Evolutionary conservation across 2,888 invertebrate species (phyloP).

Genomic region (Synanthedon andrenaeformis): DNA sequence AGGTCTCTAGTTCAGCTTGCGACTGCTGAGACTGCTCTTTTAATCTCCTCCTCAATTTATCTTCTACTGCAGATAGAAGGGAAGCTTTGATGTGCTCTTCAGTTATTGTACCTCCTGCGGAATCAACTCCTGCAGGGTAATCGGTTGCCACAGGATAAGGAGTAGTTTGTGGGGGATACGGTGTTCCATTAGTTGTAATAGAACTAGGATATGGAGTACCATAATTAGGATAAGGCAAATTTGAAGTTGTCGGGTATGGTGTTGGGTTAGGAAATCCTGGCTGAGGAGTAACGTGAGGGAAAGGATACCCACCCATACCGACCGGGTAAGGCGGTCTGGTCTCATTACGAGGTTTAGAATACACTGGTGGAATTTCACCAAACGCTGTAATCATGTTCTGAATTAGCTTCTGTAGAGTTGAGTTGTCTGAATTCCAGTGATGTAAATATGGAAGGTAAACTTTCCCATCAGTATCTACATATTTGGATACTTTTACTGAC

Average conservation of each 20-base stretch:
- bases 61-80: slow-evolving; percentile 93
- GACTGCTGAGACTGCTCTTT: slow-evolving; percentile 91
- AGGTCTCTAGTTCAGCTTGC: slow-evolving; percentile 91
- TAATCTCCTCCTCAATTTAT: slow-evolving; percentile 88
- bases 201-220: slow-evolving; percentile 49
- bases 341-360: slow-evolving; percentile 76
- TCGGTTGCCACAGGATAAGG: slow-evolving; percentile 39
- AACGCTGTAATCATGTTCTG: slow-evolving; percentile 93
- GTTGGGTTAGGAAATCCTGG: slow-evolving; percentile 46
- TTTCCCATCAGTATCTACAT: slow-evolving; percentile 95
- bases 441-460: slow-evolving; percentile 96
- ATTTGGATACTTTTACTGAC: slow-evolving; percentile 94
- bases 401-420: slow-evolving; percentile 89
- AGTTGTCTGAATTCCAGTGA: slow-evolving; percentile 87
- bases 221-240: slow-evolving; percentile 65
- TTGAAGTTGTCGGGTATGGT: slow-evolving; percentile 53
- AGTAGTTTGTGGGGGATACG: slow-evolving; percentile 27
- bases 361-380: slow-evolving; percentile 96
- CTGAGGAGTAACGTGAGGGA: slow-evolving; percentile 33
- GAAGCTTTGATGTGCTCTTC: slow-evolving; percentile 96
- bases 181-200: slow-evolving; percentile 36
- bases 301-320: slow-evolving; percentile 50
- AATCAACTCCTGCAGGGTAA: slow-evolving; percentile 40
- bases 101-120: slow-evolving; percentile 84
- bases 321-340: slow-evolving; percentile 73